Base-by-base conservation (phyloP, 2,888 invertebrate species). In the Trisateles emortualis region DNA sequence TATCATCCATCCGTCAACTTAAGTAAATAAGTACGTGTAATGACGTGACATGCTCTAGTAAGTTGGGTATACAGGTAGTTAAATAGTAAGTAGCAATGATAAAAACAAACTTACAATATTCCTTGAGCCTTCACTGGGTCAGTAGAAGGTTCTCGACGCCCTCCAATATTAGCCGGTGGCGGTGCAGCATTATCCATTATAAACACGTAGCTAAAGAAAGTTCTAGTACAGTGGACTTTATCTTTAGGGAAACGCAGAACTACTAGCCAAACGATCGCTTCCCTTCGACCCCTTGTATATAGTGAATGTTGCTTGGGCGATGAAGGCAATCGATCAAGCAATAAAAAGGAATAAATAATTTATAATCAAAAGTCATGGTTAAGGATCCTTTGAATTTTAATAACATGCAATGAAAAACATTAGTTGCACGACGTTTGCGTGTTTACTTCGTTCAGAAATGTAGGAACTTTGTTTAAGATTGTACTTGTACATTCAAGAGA, bases 61-160 rank as follows among this genome's bases (percentile, higher is more conserved):
- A n/a, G n/a, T n/a, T n/a, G n/a, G n/a, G n/a, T n/a, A n/a, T n/a
- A n/a, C n/a, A n/a, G n/a, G n/a, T n/a, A n/a, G n/a, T n/a, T n/a
- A n/a, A n/a, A n/a, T n/a, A n/a, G n/a, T n/a, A n/a, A n/a, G n/a
- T n/a, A n/a, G n/a, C n/a, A n/a, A 22, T 22, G 22, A 22, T 36
- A 26, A 17, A 29, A 36, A 49, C 54, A 46, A 36, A 74, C 78
- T 75, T 82, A 92, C 92, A 92, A 70, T 65, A 92, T 86, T 61
- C 92, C 91, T 77, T 92, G 89, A 45, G 89, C 89, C 60, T 90
- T 92, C 6, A 92, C 92, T 8, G 91, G 89, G 62, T 92, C 92
- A 3, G 72, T 84, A 6, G 87, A 86, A 8, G 85, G 82, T 41
- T 91, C 90, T 5, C 84, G 81, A 1, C 86, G 84, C 8, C 79